Evolutionary conservation across 2,113 vertebrate genomes (phyloP).

Genomic region (Dascyllus trimaculatus): DNA sequence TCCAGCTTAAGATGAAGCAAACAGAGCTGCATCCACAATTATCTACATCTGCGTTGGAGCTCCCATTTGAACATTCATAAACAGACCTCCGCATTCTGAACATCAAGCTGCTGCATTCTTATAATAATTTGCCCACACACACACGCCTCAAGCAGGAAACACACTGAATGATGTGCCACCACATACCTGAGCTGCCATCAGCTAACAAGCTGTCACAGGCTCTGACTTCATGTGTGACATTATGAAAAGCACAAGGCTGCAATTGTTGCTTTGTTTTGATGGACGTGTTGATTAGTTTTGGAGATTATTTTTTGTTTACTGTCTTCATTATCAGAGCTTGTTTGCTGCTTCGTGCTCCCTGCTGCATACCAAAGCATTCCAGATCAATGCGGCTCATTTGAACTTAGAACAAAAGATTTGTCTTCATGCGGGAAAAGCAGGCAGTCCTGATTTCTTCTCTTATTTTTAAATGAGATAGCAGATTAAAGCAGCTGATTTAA

Average conservation of each 20-base stretch:
- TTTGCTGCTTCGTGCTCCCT: not conserved
- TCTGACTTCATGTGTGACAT: not conserved
- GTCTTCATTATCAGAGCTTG: not conserved
- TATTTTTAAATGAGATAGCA: not conserved
- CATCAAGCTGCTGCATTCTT: not conserved
- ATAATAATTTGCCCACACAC: not conserved
- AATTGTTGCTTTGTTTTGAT: no score
- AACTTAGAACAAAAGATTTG: not conserved
- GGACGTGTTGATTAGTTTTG: no score
- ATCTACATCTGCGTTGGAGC: no score
- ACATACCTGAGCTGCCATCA: not conserved
- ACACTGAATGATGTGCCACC: not conserved
- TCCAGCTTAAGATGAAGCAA: no score
- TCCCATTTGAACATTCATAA: not conserved
- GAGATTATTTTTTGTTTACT: not conserved
- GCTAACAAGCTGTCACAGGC: not conserved
- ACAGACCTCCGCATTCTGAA: not conserved
- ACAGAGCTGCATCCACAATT: not conserved
- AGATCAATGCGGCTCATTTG: not conserved
- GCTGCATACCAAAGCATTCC: not conserved
- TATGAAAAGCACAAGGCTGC: no score
- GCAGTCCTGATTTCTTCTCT: not conserved
- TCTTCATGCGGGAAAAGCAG: not conserved
- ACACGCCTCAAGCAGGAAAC: not conserved
- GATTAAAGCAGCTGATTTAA: slow-evolving; percentile 7